Evolutionary conservation across 2,888 invertebrate species (phyloP), one percentile per base, ranked within the genome.

Genomic region (Panopea generosa): DNA sequence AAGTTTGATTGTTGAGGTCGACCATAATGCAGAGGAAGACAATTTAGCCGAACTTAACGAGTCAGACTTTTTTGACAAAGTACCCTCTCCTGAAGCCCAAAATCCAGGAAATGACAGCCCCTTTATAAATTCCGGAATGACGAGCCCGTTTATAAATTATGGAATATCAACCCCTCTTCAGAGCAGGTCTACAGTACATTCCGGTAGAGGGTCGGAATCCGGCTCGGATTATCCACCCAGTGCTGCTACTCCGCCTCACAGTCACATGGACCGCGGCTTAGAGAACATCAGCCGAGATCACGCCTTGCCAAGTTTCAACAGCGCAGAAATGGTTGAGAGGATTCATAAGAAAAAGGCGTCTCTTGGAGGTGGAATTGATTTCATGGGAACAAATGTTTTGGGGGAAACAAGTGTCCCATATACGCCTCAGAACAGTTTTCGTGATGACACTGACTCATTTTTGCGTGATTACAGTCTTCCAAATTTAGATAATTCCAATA

Each of bases 241-340:
- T 61, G 26, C 69, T 24, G 43, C 86, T 0, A 91, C 92, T 9
- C 93, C 93, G 3, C 92, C 91, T 66, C 92, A 92, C 79, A 91
- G 91, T 60, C 88, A 86, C 57, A 89, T 83, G 69, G 84, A 84
- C n/a, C 57, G 62, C n/a, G 67, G 72, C 11, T 45, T 71, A 11
- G 68, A 50, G 2, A 47, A 61, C 40, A 53, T 65, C 11, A 29
- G 33, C n/a, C 68, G 61, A 11, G 82, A 85, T 56, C 70, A 67
- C 40, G 62, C 56, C 40, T 86, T 93, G 11, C 93, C 93, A 7
- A 93, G 92, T 68, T 93, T 93, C 83, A 93, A 93, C 84, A 92
- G 89, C 57, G 89, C 92, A 1, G 93, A 93, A 77, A 93, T 93
- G 93, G 91, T 93, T 59, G 89, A 92, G 68, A 91, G 91, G 69